Evolutionary conservation across 2,113 vertebrate species (phyloP).

Genomic region (Progne subis): DNA sequence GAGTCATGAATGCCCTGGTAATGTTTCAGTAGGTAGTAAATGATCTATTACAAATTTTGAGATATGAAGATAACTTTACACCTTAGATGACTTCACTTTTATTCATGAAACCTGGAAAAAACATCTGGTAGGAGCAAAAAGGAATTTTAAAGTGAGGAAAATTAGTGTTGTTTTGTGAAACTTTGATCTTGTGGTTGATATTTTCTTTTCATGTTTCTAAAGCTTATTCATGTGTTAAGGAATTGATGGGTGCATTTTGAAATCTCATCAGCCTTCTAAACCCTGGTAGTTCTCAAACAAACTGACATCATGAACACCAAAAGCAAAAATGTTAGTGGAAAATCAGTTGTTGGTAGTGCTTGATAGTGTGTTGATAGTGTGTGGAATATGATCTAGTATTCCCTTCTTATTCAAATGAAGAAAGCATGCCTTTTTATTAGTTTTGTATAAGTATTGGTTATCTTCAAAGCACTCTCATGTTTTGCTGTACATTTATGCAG

Average conservation of each 20-base stretch:
- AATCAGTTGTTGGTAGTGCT: background rate
- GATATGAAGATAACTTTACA: background rate
- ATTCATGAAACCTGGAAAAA: background rate
- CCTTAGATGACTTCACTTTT: background rate
- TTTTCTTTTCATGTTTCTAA: background rate
- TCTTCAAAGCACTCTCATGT: background rate
- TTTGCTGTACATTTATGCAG: background rate
- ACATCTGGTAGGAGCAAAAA: background rate
- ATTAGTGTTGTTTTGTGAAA: background rate
- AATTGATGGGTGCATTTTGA: background rate
- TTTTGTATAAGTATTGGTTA: background rate
- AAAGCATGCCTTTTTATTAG: background rate
- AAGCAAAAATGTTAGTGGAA: background rate
- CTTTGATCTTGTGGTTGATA: background rate
- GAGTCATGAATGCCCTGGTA: background rate
- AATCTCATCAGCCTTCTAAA: background rate
- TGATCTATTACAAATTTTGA: background rate
- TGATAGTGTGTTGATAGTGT: background rate
- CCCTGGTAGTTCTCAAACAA: background rate
- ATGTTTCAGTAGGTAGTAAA: background rate
- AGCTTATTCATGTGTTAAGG: background rate
- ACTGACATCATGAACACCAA: background rate
- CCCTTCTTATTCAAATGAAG: background rate
- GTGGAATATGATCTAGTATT: background rate
- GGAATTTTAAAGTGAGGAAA: conserved; percentile 4